These are phyloP conservation scores for Sylvilagus floridanus DNA, from an alignment of 2,797 vertebrate genomes.

Conservation along the genomic window DNA sequence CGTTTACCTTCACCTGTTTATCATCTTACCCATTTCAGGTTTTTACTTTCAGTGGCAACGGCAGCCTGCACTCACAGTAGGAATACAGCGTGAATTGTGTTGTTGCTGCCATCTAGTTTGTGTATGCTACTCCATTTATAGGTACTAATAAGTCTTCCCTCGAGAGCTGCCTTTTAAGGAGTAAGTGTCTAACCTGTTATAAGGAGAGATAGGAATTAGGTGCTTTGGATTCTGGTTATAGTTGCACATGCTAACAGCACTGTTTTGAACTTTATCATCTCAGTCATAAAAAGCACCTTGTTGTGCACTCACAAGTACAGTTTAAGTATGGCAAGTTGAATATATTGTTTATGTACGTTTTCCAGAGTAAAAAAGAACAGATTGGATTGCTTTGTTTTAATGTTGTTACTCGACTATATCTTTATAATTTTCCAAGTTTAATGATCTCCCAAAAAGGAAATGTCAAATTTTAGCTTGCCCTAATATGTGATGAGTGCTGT, in stretches of 20 bases:
- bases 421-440: no score
- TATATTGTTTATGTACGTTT: slow-evolving; percentile 55
- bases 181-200: slow-evolving; percentile 78
- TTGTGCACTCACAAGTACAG: slow-evolving; percentile 6
- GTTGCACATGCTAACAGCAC: slow-evolving; percentile 67
- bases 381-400: slow-evolving; percentile 37
- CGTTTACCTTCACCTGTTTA: slow-evolving; percentile 74
- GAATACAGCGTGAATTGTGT: slow-evolving; percentile 77
- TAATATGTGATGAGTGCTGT: not conserved
- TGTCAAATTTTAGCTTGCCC: not conserved
- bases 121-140: slow-evolving; percentile 81
- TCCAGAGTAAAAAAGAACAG: not conserved
- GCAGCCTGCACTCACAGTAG: slow-evolving; percentile 67
- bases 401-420: slow-evolving; percentile 2
- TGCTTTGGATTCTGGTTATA: slow-evolving; percentile 66
- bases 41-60: slow-evolving; percentile 78
- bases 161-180: slow-evolving; percentile 84
- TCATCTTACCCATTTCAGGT: slow-evolving; percentile 65
- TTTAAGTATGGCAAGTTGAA: slow-evolving; percentile 59
- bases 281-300: slow-evolving; percentile 46
- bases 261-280: slow-evolving; percentile 66
- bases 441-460: slow-evolving; percentile 41
- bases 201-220: slow-evolving; percentile 79
- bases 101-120: slow-evolving; percentile 81
- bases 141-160: slow-evolving; percentile 85